Evolutionary conservation across 2,797 vertebrate genomes (phyloP).

Genomic region (Gambusia yucatana): DNA sequence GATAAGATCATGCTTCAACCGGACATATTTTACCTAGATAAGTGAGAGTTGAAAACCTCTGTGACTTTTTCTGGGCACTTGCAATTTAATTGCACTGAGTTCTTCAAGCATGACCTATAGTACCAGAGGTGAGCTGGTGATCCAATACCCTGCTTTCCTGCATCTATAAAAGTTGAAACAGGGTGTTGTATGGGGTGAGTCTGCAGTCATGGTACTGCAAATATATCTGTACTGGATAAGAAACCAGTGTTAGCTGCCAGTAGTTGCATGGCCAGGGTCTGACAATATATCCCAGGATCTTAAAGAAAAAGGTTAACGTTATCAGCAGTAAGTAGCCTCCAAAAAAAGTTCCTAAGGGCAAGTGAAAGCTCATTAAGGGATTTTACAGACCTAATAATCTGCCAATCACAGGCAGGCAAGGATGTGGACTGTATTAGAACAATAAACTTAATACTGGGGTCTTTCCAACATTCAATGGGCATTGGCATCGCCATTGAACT

Average conservation of each 20-base stretch:
- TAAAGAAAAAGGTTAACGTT: constrained; percentile 32
- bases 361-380: neutral
- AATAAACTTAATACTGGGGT: constrained; percentile 28
- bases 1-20: neutral
- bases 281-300: constrained; percentile 8
- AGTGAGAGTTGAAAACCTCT: neutral
- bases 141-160: neutral
- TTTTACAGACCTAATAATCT: constrained; percentile 7
- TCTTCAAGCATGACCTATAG: too few relatives aligned
- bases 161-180: neutral
- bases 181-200: neutral
- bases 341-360: constrained; percentile 1
- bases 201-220: neutral
- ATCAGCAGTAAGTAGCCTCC: constrained; percentile 34
- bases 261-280: neutral
- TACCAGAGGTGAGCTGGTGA: neutral
- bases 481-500: constrained; percentile 28
- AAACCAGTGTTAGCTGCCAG: too few relatives aligned
- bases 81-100: too few relatives aligned
- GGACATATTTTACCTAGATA: neutral
- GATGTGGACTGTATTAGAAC: neutral
- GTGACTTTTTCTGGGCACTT: neutral
- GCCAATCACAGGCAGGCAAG: neutral
- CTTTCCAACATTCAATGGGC: constrained; percentile 16
- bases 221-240: neutral